Evolutionary conservation across 2,888 invertebrate species (phyloP), one percentile per base, ranked within the genome.

Genomic region (Ctena decussata): DNA sequence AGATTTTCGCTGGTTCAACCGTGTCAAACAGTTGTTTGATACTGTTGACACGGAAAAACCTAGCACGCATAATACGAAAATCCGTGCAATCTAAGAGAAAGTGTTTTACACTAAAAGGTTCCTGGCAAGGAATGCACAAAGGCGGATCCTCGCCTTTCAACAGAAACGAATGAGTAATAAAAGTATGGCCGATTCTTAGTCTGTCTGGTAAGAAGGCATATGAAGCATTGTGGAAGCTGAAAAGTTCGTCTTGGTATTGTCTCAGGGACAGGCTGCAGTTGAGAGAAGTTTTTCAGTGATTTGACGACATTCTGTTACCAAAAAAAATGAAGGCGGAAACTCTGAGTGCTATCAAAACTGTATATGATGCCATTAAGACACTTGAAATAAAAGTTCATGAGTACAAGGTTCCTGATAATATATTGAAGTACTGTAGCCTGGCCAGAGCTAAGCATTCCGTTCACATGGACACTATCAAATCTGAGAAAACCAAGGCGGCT

Each of bases 261-360:
- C 65, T 2, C 65, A 65, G 65, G 65, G 65, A 65, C 65, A 65
- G 35, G 65, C 65, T 65, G 32, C 65, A 35, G 32, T 65, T 2
- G 65, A 65, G 35, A 18, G 65, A 65, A 65, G 65, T 65, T 65
- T 65, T 18, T 65, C 65, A 11, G 35, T 65, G 1, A 65, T 35
- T n/a, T 65, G 65, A 65, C 35, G 65, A 65, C 35, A 65, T 65
- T 18, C 65, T 65, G 18, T 65, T 65, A 21, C 65, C 65, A 65
- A 65, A 65, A 12, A 65, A 65, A 12, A 65, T 65, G 65, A 65
- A 65, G 18, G 65, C 35, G 35, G 18, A 65, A 32, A 65, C 65
- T 12, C 18, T 65, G 15, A 35, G 65, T 65, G 65, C 65, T 35
- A 65, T 35, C 65, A 65, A 65, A 35, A 65, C 35, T 2, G 65